Base-by-base conservation (phyloP, 2,888 invertebrate genomes). In the Amblyteles armatorius region DNA sequence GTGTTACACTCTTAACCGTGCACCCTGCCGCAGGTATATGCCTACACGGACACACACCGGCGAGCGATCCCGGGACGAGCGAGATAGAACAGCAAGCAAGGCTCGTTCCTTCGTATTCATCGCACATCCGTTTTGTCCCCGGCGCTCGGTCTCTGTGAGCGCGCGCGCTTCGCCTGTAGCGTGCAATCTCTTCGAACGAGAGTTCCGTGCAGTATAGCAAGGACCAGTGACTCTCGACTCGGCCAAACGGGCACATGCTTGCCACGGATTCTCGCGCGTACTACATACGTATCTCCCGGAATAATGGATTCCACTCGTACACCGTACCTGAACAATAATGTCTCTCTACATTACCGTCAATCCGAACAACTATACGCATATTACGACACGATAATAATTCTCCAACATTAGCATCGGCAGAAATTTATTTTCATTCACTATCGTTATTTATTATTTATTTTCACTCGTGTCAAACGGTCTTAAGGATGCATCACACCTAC, bases 81-180 rank as follows among this genome's bases (percentile, higher is more conserved):
- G 29, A 74, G 68, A 83, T 60, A 60, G 63, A 78, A 69, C 7
- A 44, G 68, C 68, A 48, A 72, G 80, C 48, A 60, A 74, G 76
- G 68, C 67, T 84, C 71, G 69, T 83, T 84, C 85, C 82, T 87
- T 84, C 83, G 87, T 72, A 87, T 86, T 88, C 86, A 84, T 84
- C 82, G 83, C 79, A 83, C 84, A 88, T 88, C 87, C 86, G 87
- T 82, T 83, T 82, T 83, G 83, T 87, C 79, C 83, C 82, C 78
- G 78, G 73, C 55, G 85, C 48, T 76, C 73, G 50, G 68, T 73
- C 78, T 78, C 60, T 78, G 67, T 55, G 33, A 36, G 48, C n/a
- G 29, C 71, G 65, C 83, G 69, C 63, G 71, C 57, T 76, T 76
- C 69, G 55, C 74, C 71, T 52, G 69, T 69, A 69, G 57, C 77